These are phyloP conservation scores for Gulo gulo DNA, from an alignment of 2,113 vertebrate species.

Conservation along the genomic window DNA sequence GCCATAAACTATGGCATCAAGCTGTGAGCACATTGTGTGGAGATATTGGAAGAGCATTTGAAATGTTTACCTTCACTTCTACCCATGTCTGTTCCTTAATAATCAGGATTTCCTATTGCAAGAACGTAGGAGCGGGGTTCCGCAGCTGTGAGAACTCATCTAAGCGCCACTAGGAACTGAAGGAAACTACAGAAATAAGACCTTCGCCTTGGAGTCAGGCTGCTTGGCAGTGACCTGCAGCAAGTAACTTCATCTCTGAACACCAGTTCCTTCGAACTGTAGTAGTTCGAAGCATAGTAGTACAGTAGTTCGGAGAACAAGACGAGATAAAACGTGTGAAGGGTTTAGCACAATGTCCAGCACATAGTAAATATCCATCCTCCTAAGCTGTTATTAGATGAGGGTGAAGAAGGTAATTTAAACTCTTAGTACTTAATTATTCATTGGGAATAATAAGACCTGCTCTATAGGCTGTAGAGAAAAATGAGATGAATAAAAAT, in stretches of 20 bases:
- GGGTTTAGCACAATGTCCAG: not conserved
- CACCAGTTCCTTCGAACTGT: not conserved
- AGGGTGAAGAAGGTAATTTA: not conserved
- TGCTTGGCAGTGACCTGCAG: not conserved
- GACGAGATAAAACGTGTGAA: not conserved
- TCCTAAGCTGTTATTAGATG: not conserved
- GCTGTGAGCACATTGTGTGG: not conserved
- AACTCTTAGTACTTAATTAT: not conserved
- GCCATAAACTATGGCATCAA: not conserved
- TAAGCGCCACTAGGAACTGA: not conserved
- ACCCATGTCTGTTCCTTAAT: not conserved
- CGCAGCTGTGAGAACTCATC: not conserved
- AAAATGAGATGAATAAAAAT: not conserved
- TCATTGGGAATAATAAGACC: not conserved
- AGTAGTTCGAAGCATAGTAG: no score
- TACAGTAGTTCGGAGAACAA: not conserved
- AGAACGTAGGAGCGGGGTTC: not conserved
- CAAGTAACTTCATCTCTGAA: not conserved
- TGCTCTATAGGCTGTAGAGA: accelerated
- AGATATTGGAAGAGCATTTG: not conserved
- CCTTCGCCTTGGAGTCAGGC: not conserved
- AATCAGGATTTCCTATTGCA: not conserved
- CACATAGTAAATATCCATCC: not conserved
- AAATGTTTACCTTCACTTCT: not conserved
- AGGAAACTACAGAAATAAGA: not conserved